Percentiles rank a stretch among this genome's conserved stretches.
phyloP scores from a whole-genome alignment of 2,113 vertebrate species.

The Sitta europaea region DNA sequence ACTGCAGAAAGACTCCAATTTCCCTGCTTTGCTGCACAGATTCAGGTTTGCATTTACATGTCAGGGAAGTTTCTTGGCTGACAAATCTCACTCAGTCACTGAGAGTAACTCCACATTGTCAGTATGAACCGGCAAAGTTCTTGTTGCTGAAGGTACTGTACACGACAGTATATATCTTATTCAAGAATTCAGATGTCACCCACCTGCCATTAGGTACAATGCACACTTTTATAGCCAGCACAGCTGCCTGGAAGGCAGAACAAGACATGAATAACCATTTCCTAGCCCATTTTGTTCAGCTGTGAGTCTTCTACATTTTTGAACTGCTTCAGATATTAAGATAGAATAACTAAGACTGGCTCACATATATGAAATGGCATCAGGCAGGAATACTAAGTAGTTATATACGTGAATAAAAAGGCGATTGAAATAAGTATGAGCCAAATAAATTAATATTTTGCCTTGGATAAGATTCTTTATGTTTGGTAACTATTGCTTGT shows the following conservation, averaged over 20 bases:
- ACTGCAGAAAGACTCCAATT: background rate
- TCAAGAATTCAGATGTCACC: background rate
- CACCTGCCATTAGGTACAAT: background rate
- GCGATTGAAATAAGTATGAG: constrained; percentile 31
- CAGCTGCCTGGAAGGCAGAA: constrained; percentile 38
- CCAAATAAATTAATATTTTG: constrained; percentile 52
- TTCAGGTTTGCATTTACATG: background rate
- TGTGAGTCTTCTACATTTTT: background rate
- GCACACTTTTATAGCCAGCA: background rate
- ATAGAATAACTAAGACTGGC: background rate
- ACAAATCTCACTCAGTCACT: background rate
- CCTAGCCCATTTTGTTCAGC: background rate
- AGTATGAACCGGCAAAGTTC: background rate
- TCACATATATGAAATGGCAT: background rate
- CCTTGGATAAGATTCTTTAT: background rate
- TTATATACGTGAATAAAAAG: constrained; percentile 39
- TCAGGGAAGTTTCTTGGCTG: background rate
- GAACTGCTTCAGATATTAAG: background rate
- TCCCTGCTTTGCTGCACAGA: background rate
- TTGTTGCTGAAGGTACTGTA: background rate
- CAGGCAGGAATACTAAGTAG: background rate
- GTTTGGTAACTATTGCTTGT: constrained; percentile 41
- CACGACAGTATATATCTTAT: background rate
- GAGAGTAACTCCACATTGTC: background rate
- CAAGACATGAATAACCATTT: constrained; percentile 16